Base-by-base conservation (phyloP, 2,888 invertebrate species). In the Drosophila colorata region DNA sequence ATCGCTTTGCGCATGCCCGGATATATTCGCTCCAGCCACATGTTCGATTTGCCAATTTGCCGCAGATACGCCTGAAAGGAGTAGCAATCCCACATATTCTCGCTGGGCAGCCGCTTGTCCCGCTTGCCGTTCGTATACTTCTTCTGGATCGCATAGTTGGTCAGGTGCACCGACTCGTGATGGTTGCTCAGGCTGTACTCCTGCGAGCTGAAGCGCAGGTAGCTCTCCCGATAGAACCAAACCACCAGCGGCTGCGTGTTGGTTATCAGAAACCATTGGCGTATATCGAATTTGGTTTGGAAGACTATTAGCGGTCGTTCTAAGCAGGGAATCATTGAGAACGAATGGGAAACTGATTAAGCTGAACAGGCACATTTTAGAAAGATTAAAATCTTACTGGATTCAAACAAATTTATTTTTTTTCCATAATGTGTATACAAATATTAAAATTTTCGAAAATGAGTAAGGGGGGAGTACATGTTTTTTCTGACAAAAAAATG, bases 21-120 rank as follows among this genome's bases (percentile, higher is more conserved):
- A 91, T 96, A 97, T 74, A 98, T 97, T 63, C 95, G 93, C 18
- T 96, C 94, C 61, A 96, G 95, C 98, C 98, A 98, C 90, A 95
- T 94, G 69, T 95, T 95, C 67, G 94, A 94, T 84, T 95, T 94
- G 25, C 97, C 97, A 83, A 96, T 95, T 92, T 91, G 91, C 0
- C 91, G 87, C 3, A 91, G 69, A 57, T 91, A 91, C 0, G 91
- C 91, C 67, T 96, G 95, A 92, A 98, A 96, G 63, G 96, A 94
- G 90, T 96, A 94, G 90, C 96, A 95, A 82, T 97, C 97, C 98
- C 98, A 98, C 98, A 98, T 98, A 90, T 98, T 98, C 90, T 98
- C 97, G 57, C 94, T 94, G 0, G 98, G 98, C 57, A 98, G 92
- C 1, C 95, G 94, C 89, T 96, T 94, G 92, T 97, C 95, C 69